Percentiles rank a stretch among this genome's conserved stretches.
These are phyloP conservation scores for Noctua pronuba DNA, from an alignment of 2,888 invertebrate species.

Conservation along the genomic window DNA sequence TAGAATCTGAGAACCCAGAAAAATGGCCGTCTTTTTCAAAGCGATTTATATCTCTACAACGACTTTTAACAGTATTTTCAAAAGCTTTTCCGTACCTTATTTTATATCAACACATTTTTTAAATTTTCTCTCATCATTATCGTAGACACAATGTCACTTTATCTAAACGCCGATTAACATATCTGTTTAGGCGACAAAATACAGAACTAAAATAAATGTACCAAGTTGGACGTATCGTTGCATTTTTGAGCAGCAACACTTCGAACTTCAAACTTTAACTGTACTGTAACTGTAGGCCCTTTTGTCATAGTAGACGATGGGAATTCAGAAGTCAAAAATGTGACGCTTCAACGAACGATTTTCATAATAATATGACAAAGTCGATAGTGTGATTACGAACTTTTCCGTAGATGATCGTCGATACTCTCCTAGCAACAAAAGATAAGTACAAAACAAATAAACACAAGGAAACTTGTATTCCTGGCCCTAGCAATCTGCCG, in stretches of 20 bases:
- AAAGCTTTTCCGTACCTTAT: background rate
- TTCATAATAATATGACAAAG: background rate
- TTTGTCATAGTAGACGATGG: background rate
- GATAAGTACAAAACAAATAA: constrained; percentile 44
- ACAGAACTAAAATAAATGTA: background rate
- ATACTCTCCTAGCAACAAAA: background rate
- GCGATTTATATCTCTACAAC: background rate
- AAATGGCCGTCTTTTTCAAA: background rate
- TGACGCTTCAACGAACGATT: background rate
- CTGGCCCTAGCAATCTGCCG: constrained; percentile 45
- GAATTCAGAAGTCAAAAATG: background rate
- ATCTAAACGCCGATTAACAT: background rate
- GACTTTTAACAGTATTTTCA: background rate
- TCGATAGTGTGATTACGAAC: constrained; percentile 2
- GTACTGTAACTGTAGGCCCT: background rate
- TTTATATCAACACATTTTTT: too few species aligned
- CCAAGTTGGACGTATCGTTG: too few species aligned
- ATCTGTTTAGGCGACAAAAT: background rate
- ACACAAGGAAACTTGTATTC: constrained; percentile 51
- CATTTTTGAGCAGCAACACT: too few species aligned
- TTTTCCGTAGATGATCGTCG: background rate
- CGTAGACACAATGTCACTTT: too few species aligned
- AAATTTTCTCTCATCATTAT: too few species aligned
- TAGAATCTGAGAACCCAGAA: background rate
- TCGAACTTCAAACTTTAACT: background rate